Evolutionary conservation across 2,113 vertebrate species (phyloP).

Genomic region (Albula glossodonta): DNA sequence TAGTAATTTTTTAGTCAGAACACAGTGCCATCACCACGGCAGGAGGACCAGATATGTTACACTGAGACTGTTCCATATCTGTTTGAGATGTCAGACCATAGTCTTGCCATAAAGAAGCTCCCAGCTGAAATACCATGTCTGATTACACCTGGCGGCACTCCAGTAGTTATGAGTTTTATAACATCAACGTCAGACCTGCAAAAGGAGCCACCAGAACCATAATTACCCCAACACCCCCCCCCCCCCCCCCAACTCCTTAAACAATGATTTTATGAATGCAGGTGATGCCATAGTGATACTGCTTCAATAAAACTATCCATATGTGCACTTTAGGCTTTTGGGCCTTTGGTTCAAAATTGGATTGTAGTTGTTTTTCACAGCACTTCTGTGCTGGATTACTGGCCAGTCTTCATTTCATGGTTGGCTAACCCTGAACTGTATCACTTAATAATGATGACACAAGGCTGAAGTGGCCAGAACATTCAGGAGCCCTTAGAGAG

Average conservation of each 20-base stretch:
- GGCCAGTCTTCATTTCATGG: neutral
- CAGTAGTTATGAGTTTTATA: neutral
- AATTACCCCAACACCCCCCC: no score
- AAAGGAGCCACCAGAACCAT: neutral
- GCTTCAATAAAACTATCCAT: no score
- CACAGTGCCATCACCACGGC: no score
- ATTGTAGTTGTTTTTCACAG: neutral
- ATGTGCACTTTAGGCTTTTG: neutral
- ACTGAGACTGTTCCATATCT: neutral
- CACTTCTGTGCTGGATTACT: neutral
- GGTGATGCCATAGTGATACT: no score
- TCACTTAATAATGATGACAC: conserved; percentile 6
- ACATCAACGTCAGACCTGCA: neutral
- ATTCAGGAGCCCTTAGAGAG: neutral
- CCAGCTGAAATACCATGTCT: neutral
- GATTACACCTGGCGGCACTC: neutral
- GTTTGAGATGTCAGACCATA: neutral
- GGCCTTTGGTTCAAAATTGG: neutral
- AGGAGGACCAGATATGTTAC: no score
- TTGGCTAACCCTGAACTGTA: neutral
- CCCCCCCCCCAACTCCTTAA: no score
- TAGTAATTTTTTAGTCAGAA: no score
- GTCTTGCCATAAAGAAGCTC: no score
- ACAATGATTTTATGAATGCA: no score
- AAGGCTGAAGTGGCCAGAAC: neutral